A percentile compares a stretch with the other conserved stretches of the same genome.
phyloP scores from a whole-genome alignment of 2,113 vertebrate genomes.

The Anarhynchus alexandrinus region DNA sequence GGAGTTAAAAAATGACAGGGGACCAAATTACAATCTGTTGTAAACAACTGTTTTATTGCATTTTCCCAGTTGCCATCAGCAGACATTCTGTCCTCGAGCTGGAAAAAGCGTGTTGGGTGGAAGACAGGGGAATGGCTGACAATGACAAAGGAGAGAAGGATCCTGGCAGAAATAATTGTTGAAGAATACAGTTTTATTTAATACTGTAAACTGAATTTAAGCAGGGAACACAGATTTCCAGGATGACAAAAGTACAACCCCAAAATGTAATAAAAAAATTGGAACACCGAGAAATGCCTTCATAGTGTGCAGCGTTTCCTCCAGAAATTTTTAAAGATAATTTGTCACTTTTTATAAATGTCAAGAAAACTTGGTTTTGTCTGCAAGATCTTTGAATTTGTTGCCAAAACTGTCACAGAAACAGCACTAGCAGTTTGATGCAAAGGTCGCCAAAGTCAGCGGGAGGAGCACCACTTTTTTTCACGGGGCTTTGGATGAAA shows the following conservation, averaged over 20 bases:
- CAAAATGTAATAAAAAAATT: not conserved
- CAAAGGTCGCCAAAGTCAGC: constrained; percentile 12
- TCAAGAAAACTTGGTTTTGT: constrained; percentile 6
- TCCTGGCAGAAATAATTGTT: not conserved
- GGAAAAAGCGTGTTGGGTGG: not conserved
- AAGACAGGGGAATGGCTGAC: not conserved
- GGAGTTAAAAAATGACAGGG: not conserved
- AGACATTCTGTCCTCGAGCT: not conserved
- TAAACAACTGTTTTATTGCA: not conserved
- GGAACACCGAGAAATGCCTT: not conserved
- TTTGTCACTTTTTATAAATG: constrained; percentile 9
- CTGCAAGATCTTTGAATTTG: not conserved
- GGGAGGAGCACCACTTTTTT: not conserved
- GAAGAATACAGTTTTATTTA: not conserved
- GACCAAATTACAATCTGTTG: not conserved
- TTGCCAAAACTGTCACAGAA: not conserved
- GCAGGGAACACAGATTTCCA: not conserved
- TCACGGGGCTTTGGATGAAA: not conserved
- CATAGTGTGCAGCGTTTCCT: not conserved
- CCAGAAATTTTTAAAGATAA: not conserved
- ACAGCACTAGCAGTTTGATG: not conserved
- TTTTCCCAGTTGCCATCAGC: not conserved
- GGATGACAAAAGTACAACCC: not conserved
- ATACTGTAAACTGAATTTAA: not conserved
- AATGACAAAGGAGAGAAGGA: not conserved